Evolutionary conservation across 2,113 vertebrate genomes (phyloP).

Genomic region (Rutilus rutilus): DNA sequence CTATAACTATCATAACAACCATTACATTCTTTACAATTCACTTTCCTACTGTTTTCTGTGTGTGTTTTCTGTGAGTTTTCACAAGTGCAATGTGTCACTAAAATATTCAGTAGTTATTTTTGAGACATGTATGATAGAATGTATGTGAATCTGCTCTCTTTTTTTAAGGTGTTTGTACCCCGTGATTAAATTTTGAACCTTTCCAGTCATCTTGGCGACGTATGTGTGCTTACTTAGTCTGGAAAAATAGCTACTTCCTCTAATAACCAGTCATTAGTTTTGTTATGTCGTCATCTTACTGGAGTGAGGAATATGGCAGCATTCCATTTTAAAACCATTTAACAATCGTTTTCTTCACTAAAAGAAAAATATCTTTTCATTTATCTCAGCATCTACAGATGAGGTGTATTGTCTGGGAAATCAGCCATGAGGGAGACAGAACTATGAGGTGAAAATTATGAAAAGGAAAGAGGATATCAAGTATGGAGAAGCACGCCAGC

Average conservation of each 20-base stretch:
- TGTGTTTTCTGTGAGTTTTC: neutral
- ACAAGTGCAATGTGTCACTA: neutral
- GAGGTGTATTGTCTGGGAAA: constrained; percentile 60
- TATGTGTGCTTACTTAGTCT: neutral
- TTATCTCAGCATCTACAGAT: constrained; percentile 46
- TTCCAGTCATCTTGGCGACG: neutral
- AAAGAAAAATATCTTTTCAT: constrained; percentile 22
- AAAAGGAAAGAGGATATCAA: constrained; percentile 68
- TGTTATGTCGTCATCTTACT: constrained; percentile 1
- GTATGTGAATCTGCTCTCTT: constrained; percentile 4
- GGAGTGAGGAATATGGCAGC: neutral
- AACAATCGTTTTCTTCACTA: constrained; percentile 1
- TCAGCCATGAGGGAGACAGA: constrained; percentile 56
- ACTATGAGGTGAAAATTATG: constrained; percentile 63
- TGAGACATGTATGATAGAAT: neutral
- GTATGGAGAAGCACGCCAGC: constrained; percentile 63
- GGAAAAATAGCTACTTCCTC: neutral
- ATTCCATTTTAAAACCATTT: neutral
- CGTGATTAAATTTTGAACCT: neutral
- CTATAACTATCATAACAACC: neutral
- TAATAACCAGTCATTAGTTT: constrained; percentile 3
- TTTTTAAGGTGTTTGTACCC: neutral
- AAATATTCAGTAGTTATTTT: neutral
- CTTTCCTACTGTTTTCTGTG: neutral
- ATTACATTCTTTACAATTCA: neutral